phyloP scores from a whole-genome alignment of 2,113 vertebrate genomes.

The Cervus canadensis region DNA sequence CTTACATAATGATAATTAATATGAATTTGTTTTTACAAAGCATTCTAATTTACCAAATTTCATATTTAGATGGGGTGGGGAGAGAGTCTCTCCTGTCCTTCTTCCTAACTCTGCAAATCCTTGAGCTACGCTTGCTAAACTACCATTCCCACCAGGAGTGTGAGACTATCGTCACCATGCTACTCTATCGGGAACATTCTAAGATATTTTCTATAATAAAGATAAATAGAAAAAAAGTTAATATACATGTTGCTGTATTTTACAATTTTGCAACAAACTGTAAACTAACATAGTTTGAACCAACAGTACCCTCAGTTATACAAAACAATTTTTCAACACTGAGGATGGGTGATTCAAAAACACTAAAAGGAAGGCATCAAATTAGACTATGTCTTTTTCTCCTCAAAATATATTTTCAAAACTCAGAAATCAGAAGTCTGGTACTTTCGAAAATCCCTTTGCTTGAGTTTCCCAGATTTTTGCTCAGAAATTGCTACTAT shows the following conservation, averaged over 20 bases:
- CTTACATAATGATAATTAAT: conserved; percentile 74
- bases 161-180: conserved; percentile 72
- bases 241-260: conserved; percentile 84
- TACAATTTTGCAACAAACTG: conserved; percentile 85
- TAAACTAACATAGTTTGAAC: conserved; percentile 87
- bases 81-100: conserved; percentile 51
- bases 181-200: conserved; percentile 74
- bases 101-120: conserved; percentile 69
- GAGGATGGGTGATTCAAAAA: conserved; percentile 80
- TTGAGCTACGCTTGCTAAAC: conserved; percentile 70
- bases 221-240: conserved; percentile 86
- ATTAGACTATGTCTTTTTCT: conserved; percentile 75
- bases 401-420: conserved; percentile 75
- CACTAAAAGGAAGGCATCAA: conserved; percentile 81
- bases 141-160: conserved; percentile 76
- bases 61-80: conserved; percentile 18
- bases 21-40: conserved; percentile 70
- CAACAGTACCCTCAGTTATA: conserved; percentile 81
- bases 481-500: conserved; percentile 71
- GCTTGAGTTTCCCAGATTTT: conserved; percentile 75
- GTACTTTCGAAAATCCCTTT: conserved; percentile 55
- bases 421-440: conserved; percentile 66
- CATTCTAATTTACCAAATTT: conserved; percentile 66
- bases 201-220: conserved; percentile 81
- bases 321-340: conserved; percentile 78